Evolutionary conservation across 2,113 vertebrate species (phyloP), one percentile per base, ranked within the genome.

Genomic region (Python bivittatus): DNA sequence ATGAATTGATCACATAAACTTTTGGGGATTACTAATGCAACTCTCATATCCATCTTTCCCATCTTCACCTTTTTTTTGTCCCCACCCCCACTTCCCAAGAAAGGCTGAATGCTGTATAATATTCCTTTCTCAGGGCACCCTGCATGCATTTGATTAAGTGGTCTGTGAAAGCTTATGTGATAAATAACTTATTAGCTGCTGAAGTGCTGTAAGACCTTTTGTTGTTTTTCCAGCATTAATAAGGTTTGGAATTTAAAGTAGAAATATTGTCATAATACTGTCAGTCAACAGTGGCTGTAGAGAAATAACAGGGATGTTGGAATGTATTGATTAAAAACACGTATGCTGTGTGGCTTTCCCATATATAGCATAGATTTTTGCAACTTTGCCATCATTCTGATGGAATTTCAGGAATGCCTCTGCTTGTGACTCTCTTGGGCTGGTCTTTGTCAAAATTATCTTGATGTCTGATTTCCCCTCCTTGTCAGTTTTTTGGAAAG

Each of bases 321-420:
- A 95, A 94, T 94, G 94, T 95, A 90, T 94, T 94, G 95, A 95
- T 94, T 94, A 95, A 94, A 94, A 93, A 92, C 91, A 93, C 17
- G 58, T 52, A 4, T 64, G 93, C 94, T 94, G 72, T 93, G 93
- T 86, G 89, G 90, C 48, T 53, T 96, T 84, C 86, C 87, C 61
- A 0, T 94, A 93, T 91, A 93, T 56, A 95, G n/a, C 91, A 44
- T 86, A 15, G 4, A 48, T 42, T 38, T 15, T 42, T 17, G 10
- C 83, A 93, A 93, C 92, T 83, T 93, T 0, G 0, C 84, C 88
- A 33, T 54, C 29, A 56, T 90, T 48, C 60, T 90, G 56, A 7
- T 88, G 5, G 44, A 93, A 91, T 89, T 95, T 93, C 94, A 92
- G 89, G 93, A 64, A 27, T 79, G 61, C 44, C 91, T 91, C 61